Base-by-base conservation (phyloP, 2,797 vertebrate species). In the Lerista edwardsae region DNA sequence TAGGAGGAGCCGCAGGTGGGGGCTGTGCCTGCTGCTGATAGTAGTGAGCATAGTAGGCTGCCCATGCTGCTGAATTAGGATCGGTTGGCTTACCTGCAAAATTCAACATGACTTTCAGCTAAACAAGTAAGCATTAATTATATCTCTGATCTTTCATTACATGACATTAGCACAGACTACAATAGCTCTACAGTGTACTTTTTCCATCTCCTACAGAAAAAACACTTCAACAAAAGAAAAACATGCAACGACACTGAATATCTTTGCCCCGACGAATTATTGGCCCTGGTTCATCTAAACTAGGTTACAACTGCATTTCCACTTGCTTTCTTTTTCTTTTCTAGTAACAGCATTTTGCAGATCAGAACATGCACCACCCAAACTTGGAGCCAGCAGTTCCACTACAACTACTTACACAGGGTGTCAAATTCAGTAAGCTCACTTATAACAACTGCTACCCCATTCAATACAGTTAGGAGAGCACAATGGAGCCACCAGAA, bases 41-140 rank as follows among this genome's bases (percentile, higher is more conserved):
- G 91, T 97, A 99, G 94, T 99, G 99, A 92, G 99, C 98, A 84
- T 99, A 99, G 92, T 99, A 99, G 21, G 99, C 99, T 86, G 99
- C 99, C 99, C 99, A 99, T 0, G 99, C 98, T 67, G 99, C 98
- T 44, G 99, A 99, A 89, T 99, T 99, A 82, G 99, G 98, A 89
- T 99, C 99, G 0, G 98, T 97, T 87, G 98, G 97, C 95, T 99
- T 99, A 95, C 98, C 99, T 99, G 95, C 2, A 84, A 81, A 85
- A 90, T 55, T 86, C 86, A 90, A 84, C 74, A 74, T 80, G 44
- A 75, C 67, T 89, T 83, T 86, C n/a, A 47, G 62, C 68, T 80
- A 23, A 86, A n/a, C 31, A 21, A 31, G 15, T 21, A 55, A 31
- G 31, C 21, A n/a, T 21, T 17, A 21, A 9, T 39, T 59, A 34